A percentile compares a stretch with the other conserved stretches of the same genome.
phyloP scores from a whole-genome alignment of 2,797 vertebrate species.

The Sebastes glaucus region DNA sequence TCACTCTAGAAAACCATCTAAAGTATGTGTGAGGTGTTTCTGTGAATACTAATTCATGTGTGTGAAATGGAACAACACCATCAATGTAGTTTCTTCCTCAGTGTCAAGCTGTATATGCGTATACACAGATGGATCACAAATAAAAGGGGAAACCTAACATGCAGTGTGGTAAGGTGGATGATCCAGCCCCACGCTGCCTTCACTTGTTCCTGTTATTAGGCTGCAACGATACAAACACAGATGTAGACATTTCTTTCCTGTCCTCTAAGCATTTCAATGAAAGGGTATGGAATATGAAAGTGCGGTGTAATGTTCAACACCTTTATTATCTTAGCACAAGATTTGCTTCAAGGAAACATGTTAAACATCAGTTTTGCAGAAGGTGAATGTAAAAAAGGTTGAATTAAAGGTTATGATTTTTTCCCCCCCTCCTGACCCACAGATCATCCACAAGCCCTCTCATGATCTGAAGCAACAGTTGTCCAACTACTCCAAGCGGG shows the following conservation, averaged over 20 bases:
- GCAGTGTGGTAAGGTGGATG: background rate
- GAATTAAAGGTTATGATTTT: background rate
- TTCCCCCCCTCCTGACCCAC: background rate
- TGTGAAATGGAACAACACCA: background rate
- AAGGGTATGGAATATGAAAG: background rate
- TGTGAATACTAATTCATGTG: background rate
- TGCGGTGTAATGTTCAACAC: background rate
- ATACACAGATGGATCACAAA: background rate
- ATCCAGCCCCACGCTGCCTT: no score
- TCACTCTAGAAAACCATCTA: background rate
- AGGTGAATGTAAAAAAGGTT: background rate
- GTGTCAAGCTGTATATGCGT: background rate
- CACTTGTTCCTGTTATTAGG: no score
- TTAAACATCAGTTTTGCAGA: background rate
- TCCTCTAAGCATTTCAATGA: background rate
- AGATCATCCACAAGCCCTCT: conserved; percentile 90
- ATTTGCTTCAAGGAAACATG: background rate
- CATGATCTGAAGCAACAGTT: conserved; percentile 93
- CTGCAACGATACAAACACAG: no score
- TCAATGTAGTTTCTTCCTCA: background rate
- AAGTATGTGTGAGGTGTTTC: background rate
- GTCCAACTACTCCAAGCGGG: conserved; percentile 89
- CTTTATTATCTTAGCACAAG: background rate
- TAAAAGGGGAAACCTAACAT: background rate
- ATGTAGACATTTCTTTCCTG: no score